phyloP scores from a whole-genome alignment of 2,113 vertebrate genomes.

The Uria lomvia region DNA sequence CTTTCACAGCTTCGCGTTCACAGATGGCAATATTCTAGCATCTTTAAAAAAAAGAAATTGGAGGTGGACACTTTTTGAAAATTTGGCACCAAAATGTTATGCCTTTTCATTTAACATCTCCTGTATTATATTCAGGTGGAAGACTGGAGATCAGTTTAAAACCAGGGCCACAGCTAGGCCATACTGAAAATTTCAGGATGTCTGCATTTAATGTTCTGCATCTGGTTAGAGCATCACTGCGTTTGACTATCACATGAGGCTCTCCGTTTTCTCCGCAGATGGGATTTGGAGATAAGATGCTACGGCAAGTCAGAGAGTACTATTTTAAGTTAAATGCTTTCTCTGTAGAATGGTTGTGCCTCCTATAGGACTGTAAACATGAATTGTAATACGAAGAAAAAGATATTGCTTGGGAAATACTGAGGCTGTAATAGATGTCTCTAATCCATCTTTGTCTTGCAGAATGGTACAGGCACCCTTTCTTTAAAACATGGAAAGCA shows the following conservation, averaged over 20 bases:
- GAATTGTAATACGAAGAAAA: neutral
- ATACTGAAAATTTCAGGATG: neutral
- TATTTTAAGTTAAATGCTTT: neutral
- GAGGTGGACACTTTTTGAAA: conserved; percentile 1
- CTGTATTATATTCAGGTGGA: neutral
- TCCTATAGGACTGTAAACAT: neutral
- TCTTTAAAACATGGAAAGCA: neutral
- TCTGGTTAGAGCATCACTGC: neutral
- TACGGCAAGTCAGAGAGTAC: neutral
- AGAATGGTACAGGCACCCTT: neutral
- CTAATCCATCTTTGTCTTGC: neutral
- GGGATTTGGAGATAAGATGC: neutral
- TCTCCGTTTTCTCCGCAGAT: neutral
- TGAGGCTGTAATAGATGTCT: neutral
- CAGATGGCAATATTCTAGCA: conserved; percentile 30
- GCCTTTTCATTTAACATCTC: neutral
- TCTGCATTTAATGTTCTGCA: neutral
- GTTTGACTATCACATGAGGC: neutral
- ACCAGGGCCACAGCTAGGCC: neutral
- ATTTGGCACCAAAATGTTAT: neutral
- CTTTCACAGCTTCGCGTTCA: conserved; percentile 7
- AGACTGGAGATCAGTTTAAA: neutral
- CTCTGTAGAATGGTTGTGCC: neutral
- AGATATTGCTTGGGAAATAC: neutral
- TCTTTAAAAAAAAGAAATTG: neutral